Conservation (phyloP, 2,888 invertebrate genomes). For the Galerucella nymphaeae region DNA sequence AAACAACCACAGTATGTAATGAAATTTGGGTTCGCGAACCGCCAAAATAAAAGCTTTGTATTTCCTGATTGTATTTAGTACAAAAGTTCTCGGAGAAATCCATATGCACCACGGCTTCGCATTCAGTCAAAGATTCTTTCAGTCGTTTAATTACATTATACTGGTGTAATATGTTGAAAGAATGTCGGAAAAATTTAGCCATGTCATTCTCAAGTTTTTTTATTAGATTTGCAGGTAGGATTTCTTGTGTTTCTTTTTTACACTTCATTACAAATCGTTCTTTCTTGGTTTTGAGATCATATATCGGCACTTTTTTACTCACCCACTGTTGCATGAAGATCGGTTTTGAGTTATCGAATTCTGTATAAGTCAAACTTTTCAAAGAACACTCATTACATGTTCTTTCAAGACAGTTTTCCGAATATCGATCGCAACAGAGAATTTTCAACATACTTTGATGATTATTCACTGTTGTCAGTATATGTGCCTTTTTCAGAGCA, state of each 20-base stretch:
- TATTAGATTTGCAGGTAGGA: not conserved
- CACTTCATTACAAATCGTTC: not conserved
- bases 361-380: not conserved
- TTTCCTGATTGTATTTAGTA: slow-evolving; percentile 3
- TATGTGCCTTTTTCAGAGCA: not conserved
- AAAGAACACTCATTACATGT: not conserved
- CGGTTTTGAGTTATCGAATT: not conserved
- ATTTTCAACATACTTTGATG: not conserved
- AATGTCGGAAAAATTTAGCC: not conserved
- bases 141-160: not conserved
- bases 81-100: not conserved
- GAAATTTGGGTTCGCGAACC: slow-evolving; percentile 6
- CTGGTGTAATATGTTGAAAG: not conserved
- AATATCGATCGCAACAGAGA: not conserved
- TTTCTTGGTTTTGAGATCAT: not conserved
- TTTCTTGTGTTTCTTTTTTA: not conserved
- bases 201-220: not conserved
- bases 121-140: not conserved
- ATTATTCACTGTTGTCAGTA: not conserved
- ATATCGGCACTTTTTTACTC: not conserved
- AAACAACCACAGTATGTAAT: slow-evolving; percentile 7
- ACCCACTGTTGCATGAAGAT: not conserved
- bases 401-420: not conserved
- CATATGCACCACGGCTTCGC: not conserved
- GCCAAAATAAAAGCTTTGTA: not conserved